These are phyloP conservation scores for Parazoanthus swiftii DNA, from an alignment of 92 coral and sea anemone species.

Conservation along the genomic window DNA sequence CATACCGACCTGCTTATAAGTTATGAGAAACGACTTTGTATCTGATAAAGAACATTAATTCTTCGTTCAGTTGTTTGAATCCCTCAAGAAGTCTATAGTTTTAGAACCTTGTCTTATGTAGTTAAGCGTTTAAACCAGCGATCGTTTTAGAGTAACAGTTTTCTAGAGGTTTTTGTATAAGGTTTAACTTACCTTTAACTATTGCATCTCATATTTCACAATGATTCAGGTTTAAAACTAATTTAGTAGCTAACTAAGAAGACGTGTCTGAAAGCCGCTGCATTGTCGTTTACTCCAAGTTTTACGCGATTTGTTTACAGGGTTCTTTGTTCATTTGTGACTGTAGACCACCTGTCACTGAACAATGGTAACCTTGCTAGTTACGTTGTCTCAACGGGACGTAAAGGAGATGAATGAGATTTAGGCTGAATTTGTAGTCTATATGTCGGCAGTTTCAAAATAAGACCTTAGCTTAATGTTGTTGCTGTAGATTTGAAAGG, in stretches of 20 bases:
- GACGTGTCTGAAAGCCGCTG: neutral
- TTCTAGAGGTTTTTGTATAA: neutral
- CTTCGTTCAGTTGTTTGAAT: too few relatives aligned
- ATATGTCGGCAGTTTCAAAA: neutral
- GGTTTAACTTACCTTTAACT: neutral
- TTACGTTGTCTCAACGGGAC: neutral
- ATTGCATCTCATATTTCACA: neutral
- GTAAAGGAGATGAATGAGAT: neutral
- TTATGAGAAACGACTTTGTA: too few relatives aligned
- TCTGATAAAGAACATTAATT: too few relatives aligned
- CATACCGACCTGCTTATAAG: too few relatives aligned
- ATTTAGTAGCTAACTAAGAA: neutral
- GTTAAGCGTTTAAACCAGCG: too few relatives aligned
- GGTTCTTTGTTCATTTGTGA: neutral
- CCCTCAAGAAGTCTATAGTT: too few relatives aligned
- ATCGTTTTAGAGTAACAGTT: too few relatives aligned
- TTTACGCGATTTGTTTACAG: neutral
- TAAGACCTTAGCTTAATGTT: neutral
- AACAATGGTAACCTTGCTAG: neutral
- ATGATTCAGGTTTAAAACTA: neutral
- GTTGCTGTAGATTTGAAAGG: too few relatives aligned
- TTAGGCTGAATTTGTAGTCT: neutral
- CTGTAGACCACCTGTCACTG: neutral
- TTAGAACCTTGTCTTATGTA: neutral
- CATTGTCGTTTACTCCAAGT: neutral